A percentile compares a stretch with the other conserved stretches of the same genome.
Evolutionary conservation across 2,888 invertebrate species (phyloP).

Genomic region (Neoascia interrupta): DNA sequence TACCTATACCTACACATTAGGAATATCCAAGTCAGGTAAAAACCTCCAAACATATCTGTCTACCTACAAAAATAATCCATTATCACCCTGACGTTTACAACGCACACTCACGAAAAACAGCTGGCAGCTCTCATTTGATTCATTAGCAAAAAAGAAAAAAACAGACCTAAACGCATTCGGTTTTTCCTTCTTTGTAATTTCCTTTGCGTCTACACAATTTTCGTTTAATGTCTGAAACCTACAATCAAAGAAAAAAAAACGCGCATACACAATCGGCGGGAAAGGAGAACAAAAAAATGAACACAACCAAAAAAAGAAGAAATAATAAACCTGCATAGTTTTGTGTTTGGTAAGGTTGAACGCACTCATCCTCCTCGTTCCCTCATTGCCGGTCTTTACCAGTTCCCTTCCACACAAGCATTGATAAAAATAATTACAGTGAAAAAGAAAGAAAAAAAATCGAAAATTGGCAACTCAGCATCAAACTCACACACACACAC

Average conservation of each 20-base stretch:
- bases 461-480: constrained; percentile 65
- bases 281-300: constrained; percentile 13
- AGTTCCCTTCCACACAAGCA: not conserved
- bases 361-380: constrained; percentile 46
- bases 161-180: constrained; percentile 21
- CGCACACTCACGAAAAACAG: constrained; percentile 49
- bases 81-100: constrained; percentile 59
- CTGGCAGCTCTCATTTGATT: constrained; percentile 29
- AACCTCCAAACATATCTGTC: too few species aligned
- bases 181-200: not conserved
- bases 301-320: constrained; percentile 1
- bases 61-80: constrained; percentile 34
- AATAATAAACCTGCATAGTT: constrained; percentile 63
- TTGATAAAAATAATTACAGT: constrained; percentile 51
- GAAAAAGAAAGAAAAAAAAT: constrained; percentile 21
- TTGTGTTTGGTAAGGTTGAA: constrained; percentile 57
- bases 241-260: not conserved
- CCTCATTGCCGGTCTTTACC: not conserved
- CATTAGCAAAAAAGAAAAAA: constrained; percentile 4
- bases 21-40: constrained; percentile 3
- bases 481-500: constrained; percentile 12
- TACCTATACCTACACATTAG: too few species aligned
- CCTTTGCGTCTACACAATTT: not conserved
- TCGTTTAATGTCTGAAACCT: not conserved
- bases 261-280: not conserved